phyloP scores from a whole-genome alignment of 2,797 vertebrate genomes.

The Dermochelys coriacea region DNA sequence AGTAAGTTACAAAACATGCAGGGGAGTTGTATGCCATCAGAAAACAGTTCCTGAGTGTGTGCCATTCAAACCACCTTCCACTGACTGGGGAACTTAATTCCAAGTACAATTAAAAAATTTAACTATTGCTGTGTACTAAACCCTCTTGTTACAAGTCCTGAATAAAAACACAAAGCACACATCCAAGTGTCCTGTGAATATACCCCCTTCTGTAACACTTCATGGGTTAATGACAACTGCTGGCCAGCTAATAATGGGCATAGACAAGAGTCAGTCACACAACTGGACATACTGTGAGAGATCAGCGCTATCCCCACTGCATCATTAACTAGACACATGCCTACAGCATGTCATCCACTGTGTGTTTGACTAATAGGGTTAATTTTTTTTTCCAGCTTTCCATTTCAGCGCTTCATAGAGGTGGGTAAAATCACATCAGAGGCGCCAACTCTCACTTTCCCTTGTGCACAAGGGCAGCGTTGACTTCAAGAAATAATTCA shows the following conservation, averaged over 20 bases:
- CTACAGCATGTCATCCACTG: neutral
- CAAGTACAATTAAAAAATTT: too few relatives aligned
- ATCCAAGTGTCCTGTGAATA: conserved; percentile 54
- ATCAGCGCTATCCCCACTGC: neutral
- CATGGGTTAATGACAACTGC: neutral
- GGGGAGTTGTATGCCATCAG: conserved; percentile 72
- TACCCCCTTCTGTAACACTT: neutral
- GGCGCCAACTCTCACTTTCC: too few relatives aligned
- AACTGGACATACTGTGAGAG: neutral
- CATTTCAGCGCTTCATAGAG: too few relatives aligned
- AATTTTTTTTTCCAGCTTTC: neutral
- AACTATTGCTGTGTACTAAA: conserved; percentile 87
- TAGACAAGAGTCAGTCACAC: neutral
- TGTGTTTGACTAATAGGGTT: neutral
- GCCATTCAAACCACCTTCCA: conserved; percentile 80
- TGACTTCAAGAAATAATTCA: too few relatives aligned
- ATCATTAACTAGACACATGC: too few relatives aligned
- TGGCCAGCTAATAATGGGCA: neutral
- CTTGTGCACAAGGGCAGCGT: neutral
- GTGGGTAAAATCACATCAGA: neutral
- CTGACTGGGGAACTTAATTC: conserved; percentile 73
- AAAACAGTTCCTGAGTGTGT: conserved; percentile 71
- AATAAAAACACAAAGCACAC: conserved; percentile 84
- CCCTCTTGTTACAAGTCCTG: conserved; percentile 81
- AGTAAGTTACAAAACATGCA: neutral